phyloP scores from a whole-genome alignment of 2,113 vertebrate genomes.

The Siniperca chuatsi region DNA sequence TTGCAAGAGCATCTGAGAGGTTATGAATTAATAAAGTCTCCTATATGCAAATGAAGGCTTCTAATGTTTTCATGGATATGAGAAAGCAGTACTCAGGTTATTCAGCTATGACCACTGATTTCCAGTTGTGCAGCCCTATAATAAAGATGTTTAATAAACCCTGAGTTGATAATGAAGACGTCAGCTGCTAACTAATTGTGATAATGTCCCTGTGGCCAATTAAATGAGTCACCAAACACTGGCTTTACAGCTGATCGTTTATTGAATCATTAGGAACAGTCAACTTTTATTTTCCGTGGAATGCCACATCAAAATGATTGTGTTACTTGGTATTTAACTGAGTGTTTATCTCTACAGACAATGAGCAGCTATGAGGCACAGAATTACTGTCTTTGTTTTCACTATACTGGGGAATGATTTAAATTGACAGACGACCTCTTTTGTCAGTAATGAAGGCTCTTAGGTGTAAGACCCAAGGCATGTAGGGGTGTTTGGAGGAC shows the following conservation, averaged over 20 bases:
- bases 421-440: not conserved
- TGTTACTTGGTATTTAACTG: not conserved
- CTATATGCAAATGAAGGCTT: constrained; percentile 32
- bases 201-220: constrained; percentile 56
- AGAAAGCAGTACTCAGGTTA: constrained; percentile 8
- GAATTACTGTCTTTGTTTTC: constrained; percentile 1
- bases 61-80: constrained; percentile 43
- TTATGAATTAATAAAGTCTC: constrained; percentile 48
- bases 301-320: constrained; percentile 35
- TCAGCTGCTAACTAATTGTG: constrained; percentile 59
- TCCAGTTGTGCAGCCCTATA: constrained; percentile 34
- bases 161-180: constrained; percentile 49
- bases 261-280: constrained; percentile 59
- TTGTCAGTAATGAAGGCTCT: not conserved
- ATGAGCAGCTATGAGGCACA: constrained; percentile 13
- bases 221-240: constrained; percentile 54
- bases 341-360: constrained; percentile 19
- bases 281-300: constrained; percentile 49
- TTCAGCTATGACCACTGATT: constrained; percentile 41
- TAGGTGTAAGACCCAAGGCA: not conserved
- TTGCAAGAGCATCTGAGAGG: constrained; percentile 31
- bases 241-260: constrained; percentile 57
- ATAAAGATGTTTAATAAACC: constrained; percentile 52
- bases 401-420: not conserved
- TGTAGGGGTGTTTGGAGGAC: not conserved